Evolutionary conservation across 2,797 vertebrate species (phyloP).

Genomic region (Catostomus latipinnis): DNA sequence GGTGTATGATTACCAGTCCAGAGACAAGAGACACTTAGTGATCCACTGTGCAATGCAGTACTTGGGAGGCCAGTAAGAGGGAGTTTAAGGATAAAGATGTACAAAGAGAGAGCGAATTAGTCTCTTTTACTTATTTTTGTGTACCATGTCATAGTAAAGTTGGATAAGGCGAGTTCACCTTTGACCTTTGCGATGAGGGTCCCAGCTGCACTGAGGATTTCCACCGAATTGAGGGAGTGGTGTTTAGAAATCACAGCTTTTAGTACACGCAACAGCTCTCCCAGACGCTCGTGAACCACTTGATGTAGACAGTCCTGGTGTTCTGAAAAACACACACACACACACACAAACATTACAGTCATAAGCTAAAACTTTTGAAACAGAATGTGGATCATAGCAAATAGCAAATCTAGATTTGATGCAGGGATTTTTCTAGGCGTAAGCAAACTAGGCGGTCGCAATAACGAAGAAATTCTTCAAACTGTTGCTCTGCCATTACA

Average conservation of each 20-base stretch:
- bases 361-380: neutral
- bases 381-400: neutral
- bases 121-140: neutral
- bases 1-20: no score
- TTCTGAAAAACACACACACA: slow-evolving; percentile 73
- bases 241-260: slow-evolving; percentile 92
- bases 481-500: no score
- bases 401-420: no score
- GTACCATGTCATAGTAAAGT: slow-evolving; percentile 3
- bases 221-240: slow-evolving; percentile 92
- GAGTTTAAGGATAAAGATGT: neutral
- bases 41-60: no score
- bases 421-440: no score
- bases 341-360: slow-evolving; percentile 10
- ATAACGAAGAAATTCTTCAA: no score
- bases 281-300: slow-evolving; percentile 89
- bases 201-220: slow-evolving; percentile 93
- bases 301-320: slow-evolving; percentile 89
- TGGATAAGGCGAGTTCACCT: slow-evolving; percentile 78
- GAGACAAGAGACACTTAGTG: no score
- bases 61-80: neutral
- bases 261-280: slow-evolving; percentile 89
- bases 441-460: no score
- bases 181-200: slow-evolving; percentile 93
- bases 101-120: neutral